These are phyloP conservation scores for Melikaiella ostensackeni DNA, from an alignment of 2,888 invertebrate genomes.

Conservation along the genomic window DNA sequence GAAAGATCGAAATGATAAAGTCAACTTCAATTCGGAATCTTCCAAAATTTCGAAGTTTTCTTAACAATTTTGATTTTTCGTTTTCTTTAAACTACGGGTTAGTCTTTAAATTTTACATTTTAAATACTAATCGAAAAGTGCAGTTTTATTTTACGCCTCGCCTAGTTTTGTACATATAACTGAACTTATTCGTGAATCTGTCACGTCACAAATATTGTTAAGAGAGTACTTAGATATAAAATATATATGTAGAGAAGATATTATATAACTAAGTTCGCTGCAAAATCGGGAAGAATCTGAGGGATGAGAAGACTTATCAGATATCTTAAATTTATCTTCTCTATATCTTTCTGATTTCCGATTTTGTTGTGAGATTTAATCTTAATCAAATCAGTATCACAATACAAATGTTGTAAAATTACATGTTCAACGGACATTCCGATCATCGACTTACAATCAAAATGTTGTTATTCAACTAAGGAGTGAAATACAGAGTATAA, in stretches of 20 bases:
- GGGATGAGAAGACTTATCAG: not conserved
- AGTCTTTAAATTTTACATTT: constrained; percentile 11
- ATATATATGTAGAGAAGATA: constrained; percentile 27
- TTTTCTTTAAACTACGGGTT: not conserved
- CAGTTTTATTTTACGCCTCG: constrained; percentile 22
- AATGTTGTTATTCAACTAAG: constrained; percentile 24
- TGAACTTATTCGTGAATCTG: constrained; percentile 20
- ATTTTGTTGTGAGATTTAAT: constrained; percentile 22
- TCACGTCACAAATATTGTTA: constrained; percentile 32
- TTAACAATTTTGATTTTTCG: not conserved
- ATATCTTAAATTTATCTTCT: not conserved
- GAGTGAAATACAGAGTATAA: constrained; percentile 1
- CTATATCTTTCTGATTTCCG: not conserved
- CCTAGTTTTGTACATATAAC: constrained; percentile 34
- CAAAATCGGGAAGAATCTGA: constrained; percentile 11
- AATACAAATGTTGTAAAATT: constrained; percentile 31
- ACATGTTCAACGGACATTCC: constrained; percentile 1
- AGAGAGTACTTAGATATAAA: constrained; percentile 26
- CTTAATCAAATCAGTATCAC: constrained; percentile 29
- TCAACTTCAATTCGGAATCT: not conserved
- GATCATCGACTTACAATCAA: constrained; percentile 33
- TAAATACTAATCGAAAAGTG: constrained; percentile 12
- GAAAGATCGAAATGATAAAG: not conserved
- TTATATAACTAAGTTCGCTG: constrained; percentile 18
- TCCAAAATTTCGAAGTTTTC: not conserved